Conservation (phyloP, 2,113 vertebrate genomes). For the Limanda limanda region DNA sequence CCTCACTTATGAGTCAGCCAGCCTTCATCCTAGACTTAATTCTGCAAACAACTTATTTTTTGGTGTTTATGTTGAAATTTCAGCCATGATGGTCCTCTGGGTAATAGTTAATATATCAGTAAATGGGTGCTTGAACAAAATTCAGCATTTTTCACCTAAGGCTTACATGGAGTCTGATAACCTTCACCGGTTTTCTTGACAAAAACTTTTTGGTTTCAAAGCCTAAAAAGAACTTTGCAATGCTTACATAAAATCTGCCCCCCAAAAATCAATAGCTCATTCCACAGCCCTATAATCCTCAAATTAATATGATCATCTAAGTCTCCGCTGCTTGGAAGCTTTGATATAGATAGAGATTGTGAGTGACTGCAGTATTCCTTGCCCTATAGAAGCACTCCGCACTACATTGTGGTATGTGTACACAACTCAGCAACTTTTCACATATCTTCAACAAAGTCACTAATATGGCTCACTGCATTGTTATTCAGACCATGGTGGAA, state of each 20-base stretch:
- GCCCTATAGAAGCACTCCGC: background rate
- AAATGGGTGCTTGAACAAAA: slow-evolving; percentile 8
- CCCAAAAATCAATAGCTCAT: slow-evolving; percentile 72
- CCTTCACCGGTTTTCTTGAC: background rate
- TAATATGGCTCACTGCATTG: slow-evolving; percentile 58
- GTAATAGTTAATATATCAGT: background rate
- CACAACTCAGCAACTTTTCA: slow-evolving; percentile 35
- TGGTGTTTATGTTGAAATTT: slow-evolving; percentile 12
- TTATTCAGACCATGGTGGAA: slow-evolving; percentile 56
- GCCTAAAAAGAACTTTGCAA: slow-evolving; percentile 38
- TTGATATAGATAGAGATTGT: slow-evolving; percentile 33
- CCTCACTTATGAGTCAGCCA: background rate
- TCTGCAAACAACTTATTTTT: slow-evolving; percentile 19
- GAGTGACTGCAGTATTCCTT: slow-evolving; percentile 22
- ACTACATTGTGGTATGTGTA: background rate
- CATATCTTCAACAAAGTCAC: slow-evolving; percentile 20
- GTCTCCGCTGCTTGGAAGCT: slow-evolving; percentile 34
- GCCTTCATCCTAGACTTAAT: too few species aligned
- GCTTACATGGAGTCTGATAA: background rate
- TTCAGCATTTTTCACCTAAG: background rate
- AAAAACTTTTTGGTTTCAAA: slow-evolving; percentile 34
- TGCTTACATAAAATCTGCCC: slow-evolving; percentile 41
- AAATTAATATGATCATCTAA: slow-evolving; percentile 61
- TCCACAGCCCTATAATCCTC: slow-evolving; percentile 51
- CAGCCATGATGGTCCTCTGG: slow-evolving; percentile 16